Percentiles rank a stretch among this genome's conserved stretches.
Conservation (phyloP, 2,888 invertebrate species). For the Leptogaster cylindrica region DNA sequence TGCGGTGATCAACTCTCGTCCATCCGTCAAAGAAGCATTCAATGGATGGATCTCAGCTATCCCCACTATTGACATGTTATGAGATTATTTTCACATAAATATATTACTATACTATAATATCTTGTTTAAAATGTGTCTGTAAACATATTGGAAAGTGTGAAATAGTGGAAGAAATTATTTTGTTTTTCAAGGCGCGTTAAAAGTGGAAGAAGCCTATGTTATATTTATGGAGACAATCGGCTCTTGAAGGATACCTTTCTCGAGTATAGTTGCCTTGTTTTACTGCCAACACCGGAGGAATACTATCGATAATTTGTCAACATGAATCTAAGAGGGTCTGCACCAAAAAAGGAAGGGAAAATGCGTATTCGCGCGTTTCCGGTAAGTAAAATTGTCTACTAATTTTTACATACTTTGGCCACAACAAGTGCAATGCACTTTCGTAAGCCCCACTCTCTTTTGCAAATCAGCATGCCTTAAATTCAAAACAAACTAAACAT, state of each 20-base stretch:
- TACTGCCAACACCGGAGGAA: slow-evolving; percentile 53
- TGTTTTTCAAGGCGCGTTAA: too few relatives aligned
- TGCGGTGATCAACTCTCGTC: slow-evolving; percentile 18
- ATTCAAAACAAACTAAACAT: too few relatives aligned
- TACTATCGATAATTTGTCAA: slow-evolving; percentile 56
- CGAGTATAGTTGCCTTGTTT: not conserved
- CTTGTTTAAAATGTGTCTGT: too few relatives aligned
- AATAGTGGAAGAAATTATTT: too few relatives aligned
- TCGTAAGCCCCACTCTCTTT: too few relatives aligned
- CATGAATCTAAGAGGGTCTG: slow-evolving; percentile 63
- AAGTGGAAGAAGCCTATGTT: too few relatives aligned
- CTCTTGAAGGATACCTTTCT: not conserved
- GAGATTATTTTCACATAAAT: too few relatives aligned
- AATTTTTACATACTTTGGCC: slow-evolving; percentile 16
- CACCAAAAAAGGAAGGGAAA: slow-evolving; percentile 91
- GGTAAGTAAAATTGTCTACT: slow-evolving; percentile 69
- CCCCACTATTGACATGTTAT: not conserved
- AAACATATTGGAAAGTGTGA: too few relatives aligned
- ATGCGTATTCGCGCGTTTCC: slow-evolving; percentile 98
- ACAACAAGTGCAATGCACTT: too few relatives aligned
- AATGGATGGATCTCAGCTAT: slow-evolving; percentile 29
- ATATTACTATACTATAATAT: too few relatives aligned
- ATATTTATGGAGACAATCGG: not conserved
- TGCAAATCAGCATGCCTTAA: too few relatives aligned
- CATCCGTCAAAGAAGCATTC: slow-evolving; percentile 31